Base-by-base conservation (phyloP, 2,113 vertebrate species). In the Falco punctatus region DNA sequence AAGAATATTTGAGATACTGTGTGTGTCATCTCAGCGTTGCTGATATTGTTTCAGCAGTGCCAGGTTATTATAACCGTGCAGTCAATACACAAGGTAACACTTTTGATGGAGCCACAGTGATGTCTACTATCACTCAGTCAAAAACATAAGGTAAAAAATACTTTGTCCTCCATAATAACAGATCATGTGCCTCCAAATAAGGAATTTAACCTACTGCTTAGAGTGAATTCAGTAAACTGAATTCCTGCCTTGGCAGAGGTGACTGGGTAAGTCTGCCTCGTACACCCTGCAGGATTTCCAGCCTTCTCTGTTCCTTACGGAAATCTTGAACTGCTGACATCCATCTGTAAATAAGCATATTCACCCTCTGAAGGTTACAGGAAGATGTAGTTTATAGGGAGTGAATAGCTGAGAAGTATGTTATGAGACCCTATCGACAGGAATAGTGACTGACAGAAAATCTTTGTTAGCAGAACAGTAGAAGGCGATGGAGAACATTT, bases 51-150 rank as follows among this genome's bases (percentile, higher is more conserved):
- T 96, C 75, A 84, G 81, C 33, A 13, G 59, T 84, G 88, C 91
- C 69, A 26, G 72, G 81, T 95, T 93, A 73, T 93, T 90, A 40
- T 80, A 86, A 72, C 69, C 51, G 92, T 26, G 46, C 27, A 74
- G 92, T 79, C 88, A 91, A 26, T 62, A 54, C 64, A 20, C 92
- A 86, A 70, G 83, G 86, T 94, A 88, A 70, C 28, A n/a, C 81
- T 79, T 95, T 52, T 89, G 97, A 87, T 77, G 90, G 91, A 96
- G 75, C 67, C 12, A 7, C 96, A 94, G 64, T 44, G 88, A 84
- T 90, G 71, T 88, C 88, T 92, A 14, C 2, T 21, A 17, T 88
- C 52, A 15, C 66, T 81, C 42, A 46, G 64, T 75, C 66, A 83
- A 81, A 96, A 95, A 59, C 40, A 8, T 19, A 71, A 86, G 77